Percentiles rank a stretch among this genome's conserved stretches.
phyloP scores from a whole-genome alignment of 2,888 invertebrate genomes.

The Bombyx huttoni region DNA sequence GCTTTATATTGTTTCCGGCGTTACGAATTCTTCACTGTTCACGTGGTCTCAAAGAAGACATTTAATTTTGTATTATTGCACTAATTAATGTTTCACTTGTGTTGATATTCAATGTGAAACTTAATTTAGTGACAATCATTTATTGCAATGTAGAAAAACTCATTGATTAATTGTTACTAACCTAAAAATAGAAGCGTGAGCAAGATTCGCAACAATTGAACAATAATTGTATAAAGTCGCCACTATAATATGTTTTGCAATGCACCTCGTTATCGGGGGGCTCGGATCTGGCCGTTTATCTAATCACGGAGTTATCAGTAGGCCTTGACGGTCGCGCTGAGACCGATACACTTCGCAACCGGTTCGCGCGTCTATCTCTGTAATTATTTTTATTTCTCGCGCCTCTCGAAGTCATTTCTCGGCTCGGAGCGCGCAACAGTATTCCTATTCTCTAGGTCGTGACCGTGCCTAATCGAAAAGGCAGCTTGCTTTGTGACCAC shows the following conservation, averaged over 20 bases:
- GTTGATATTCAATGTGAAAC: too few relatives aligned
- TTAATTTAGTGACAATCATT: too few relatives aligned
- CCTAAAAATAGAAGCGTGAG: too few relatives aligned
- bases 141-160: too few relatives aligned
- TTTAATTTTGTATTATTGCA: too few relatives aligned
- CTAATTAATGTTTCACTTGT: too few relatives aligned
- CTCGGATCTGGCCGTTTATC: constrained; percentile 21
- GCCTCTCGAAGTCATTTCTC: not conserved
- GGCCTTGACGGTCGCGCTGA: constrained; percentile 16
- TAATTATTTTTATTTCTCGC: not conserved
- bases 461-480: not conserved
- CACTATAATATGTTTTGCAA: not conserved
- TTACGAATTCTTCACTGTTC: too few relatives aligned
- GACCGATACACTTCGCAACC: not conserved
- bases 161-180: too few relatives aligned
- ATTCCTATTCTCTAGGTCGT: not conserved
- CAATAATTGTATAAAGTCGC: too few relatives aligned
- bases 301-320: constrained; percentile 23
- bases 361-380: not conserved
- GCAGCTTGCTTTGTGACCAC: not conserved
- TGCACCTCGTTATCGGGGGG: constrained; percentile 16
- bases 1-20: too few relatives aligned
- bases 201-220: too few relatives aligned
- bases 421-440: not conserved
- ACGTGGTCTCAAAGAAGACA: too few relatives aligned